Percentiles rank a stretch among this genome's conserved stretches.
Conservation (phyloP, 2,113 vertebrate genomes). For the human (Homo sapiens) region GRCh38 chr16:24259001-24259500, state of each 20-base stretch:
- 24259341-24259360: neutral
- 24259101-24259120: conserved; percentile 20
- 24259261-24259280: neutral
- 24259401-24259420: neutral
- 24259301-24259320: neutral
- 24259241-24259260: neutral
- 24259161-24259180: neutral
- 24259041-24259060: conserved; percentile 16
- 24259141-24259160: neutral
- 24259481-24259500: neutral
- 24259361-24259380: neutral
- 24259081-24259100: neutral
- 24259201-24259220: neutral
- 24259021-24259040: conserved; percentile 21
- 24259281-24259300: neutral
- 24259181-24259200: neutral
- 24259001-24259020: neutral
- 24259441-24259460: neutral
- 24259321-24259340: neutral
- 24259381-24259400: neutral
- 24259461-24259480: neutral
- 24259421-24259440: neutral
- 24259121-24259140: conserved; percentile 34
- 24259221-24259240: neutral
- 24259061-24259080: conserved; percentile 35